Conservation (phyloP, 2,888 invertebrate genomes). For the Amblyteles armatorius region DNA sequence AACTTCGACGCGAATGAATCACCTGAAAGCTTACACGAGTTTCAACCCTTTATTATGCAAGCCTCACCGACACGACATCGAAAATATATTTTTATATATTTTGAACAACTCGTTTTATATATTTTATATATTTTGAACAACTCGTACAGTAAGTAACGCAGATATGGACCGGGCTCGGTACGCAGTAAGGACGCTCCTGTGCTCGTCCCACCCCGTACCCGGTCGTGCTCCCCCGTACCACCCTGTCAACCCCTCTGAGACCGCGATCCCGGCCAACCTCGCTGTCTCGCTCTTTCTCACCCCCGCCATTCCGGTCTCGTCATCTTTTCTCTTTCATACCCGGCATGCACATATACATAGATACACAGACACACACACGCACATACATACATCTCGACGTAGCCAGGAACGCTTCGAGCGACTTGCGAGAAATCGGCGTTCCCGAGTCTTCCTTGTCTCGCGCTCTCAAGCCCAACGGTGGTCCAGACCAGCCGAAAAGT, state of each 20-base stretch:
- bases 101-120: too few species aligned
- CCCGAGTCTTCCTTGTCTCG: slow-evolving; percentile 52
- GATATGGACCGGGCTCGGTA: slow-evolving; percentile 35
- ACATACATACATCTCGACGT: slow-evolving; percentile 14
- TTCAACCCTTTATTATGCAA: background rate
- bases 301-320: slow-evolving; percentile 75
- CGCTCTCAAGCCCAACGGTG: slow-evolving; percentile 49
- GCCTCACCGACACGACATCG: background rate
- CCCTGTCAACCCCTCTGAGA: slow-evolving; percentile 78
- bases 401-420: slow-evolving; percentile 51
- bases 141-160: background rate
- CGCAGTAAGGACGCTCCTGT: slow-evolving; percentile 75
- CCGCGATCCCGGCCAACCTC: slow-evolving; percentile 77
- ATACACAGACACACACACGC: background rate
- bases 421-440: slow-evolving; percentile 72
- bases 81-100: background rate
- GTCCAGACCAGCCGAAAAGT: slow-evolving; percentile 60
- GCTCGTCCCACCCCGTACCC: slow-evolving; percentile 73
- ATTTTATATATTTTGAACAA: too few species aligned
- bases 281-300: slow-evolving; percentile 57
- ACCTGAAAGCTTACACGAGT: background rate
- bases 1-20: background rate
- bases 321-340: slow-evolving; percentile 82
- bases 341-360: slow-evolving; percentile 32
- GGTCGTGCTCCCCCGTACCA: slow-evolving; percentile 76